Evolutionary conservation across 2,888 invertebrate species (phyloP), one percentile per base, ranked within the genome.

Genomic region (Coleophora flavipennella): DNA sequence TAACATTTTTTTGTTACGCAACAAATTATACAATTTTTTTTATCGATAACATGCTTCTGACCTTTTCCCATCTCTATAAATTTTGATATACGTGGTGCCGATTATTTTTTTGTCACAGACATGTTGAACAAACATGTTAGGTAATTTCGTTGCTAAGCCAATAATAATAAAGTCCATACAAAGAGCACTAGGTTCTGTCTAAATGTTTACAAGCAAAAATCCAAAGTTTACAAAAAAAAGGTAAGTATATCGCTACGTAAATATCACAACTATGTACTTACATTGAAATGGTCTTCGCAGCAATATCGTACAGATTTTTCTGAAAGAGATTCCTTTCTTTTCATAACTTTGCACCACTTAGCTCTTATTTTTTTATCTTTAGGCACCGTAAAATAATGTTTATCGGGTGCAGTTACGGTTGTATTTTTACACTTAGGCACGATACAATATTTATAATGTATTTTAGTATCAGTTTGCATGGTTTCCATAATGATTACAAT

Each of bases 401-500:
- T 34, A 25, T n/a, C 20, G 48, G 51, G 50, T 51, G 40, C 36
- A 44, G 49, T 44, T 48, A 48, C 48, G 51, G 33, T 45, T 6
- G 27, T 27, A 27, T 27, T 27, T 27, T 27, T 6, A n/a, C n/a
- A n/a, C n/a, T n/a, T n/a, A n/a, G n/a, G n/a, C n/a, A n/a, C n/a
- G n/a, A n/a, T n/a, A n/a, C 27, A 27, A 27, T 27, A 27, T 27
- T 27, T 27, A 9, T 27, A 27, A 27, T 9, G 7, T 27, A 9
- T 9, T 27, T 9, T 27, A 8, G 6, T 27, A 27, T 27, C 9
- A 27, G 9, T 27, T 27, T 27, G 27, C 9, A 27, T 9, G 9
- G 27, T 27, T 8, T 27, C 27, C 27, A 27, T 27, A 27, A 27
- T 27, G 27, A 27, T 9, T 27, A 8, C 27, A 27, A 6, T 8